Base-by-base conservation (phyloP, 1,140 invertebrate genomes). In the Coenobita brevimanus region DNA sequence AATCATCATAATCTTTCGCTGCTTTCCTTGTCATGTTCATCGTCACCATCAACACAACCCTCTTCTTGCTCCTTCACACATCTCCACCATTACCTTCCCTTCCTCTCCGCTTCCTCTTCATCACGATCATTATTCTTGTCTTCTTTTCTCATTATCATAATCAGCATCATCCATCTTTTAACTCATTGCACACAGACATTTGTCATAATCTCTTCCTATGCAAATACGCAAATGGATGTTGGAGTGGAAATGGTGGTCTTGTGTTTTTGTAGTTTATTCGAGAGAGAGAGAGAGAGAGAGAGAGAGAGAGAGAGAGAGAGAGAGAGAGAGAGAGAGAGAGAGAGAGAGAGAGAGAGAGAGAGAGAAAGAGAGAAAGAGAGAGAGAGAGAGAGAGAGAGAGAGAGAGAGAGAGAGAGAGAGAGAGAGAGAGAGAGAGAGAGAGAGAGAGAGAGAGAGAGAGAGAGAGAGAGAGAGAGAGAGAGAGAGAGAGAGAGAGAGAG, bases 221-320 rank as follows among this genome's bases (percentile, higher is more conserved):
- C n/a, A n/a, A n/a, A n/a, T n/a, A n/a, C n/a, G n/a, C n/a, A n/a
- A n/a, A n/a, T n/a, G n/a, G n/a, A n/a, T n/a, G n/a, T n/a, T n/a
- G n/a, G n/a, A n/a, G n/a, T n/a, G n/a, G n/a, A n/a, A n/a, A n/a
- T n/a, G n/a, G n/a, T n/a, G n/a, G n/a, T n/a, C n/a, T n/a, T n/a
- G n/a, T n/a, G n/a, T n/a, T n/a, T n/a, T n/a, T n/a, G n/a, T n/a
- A n/a, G n/a, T n/a, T n/a, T 57, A 57, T 57, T 13, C n/a, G n/a
- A n/a, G n/a, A n/a, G n/a, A n/a, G n/a, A n/a, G n/a, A n/a, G n/a
- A n/a, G n/a, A n/a, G 57, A 62, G 57, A 62, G 57, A 62, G 57
- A 62, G 57, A 62, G 57, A 62, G 57, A 62, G 57, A 62, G 57
- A 62, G 57, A 62, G 57, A 62, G 57, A 62, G 57, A 62, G 57